Base-by-base conservation (phyloP, 1,140 invertebrate species). In the Eriocheir sinensis region DNA sequence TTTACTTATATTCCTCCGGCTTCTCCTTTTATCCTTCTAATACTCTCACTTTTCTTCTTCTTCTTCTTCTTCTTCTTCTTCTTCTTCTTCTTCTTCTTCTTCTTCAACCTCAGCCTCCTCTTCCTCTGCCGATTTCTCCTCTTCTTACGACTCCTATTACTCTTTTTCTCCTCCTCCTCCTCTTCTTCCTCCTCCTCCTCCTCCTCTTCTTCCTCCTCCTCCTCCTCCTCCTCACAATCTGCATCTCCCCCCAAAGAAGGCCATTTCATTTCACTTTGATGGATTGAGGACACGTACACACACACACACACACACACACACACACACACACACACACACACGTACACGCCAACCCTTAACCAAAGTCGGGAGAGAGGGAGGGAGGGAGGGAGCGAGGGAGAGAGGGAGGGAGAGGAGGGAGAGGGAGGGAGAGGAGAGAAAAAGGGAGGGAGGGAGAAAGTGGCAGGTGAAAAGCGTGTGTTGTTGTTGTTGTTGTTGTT, bases 371-470 rank as follows among this genome's bases (percentile, higher is more conserved):
- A 32, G 1, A 83, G 48, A 15, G 60, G 60, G 60, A 15, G n/a
- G n/a, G 60, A 72, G 60, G 12, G 60, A n/a, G n/a, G n/a, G 60
- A 72, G 60, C n/a, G 9, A 83, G 81, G 81, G 81, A 34, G n/a
- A 34, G 81, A 8, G 81, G 36, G n/a, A 34, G n/a, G 81, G 86
- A 36, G 30, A 30, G 9, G n/a, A 12, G 12, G 34, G 44, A 38
- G 36, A 36, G 80, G 32, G 90, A 27, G 40, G n/a, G 44, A 34
- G 53, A 30, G 27, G 32, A 79, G 27, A 72, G 90, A 53, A 38
- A 32, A 53, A 72, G n/a, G 90, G 30, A 72, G 90, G 34, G 44
- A 79, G 38, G 34, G 34, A 85, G n/a, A n/a, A 72, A n/a, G n/a
- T 72, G n/a, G 2, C 15, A 36, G 9, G 85, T 27, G 27, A 88